Conservation (phyloP, 2,888 invertebrate species). For the Tupiocoris notatus region DNA sequence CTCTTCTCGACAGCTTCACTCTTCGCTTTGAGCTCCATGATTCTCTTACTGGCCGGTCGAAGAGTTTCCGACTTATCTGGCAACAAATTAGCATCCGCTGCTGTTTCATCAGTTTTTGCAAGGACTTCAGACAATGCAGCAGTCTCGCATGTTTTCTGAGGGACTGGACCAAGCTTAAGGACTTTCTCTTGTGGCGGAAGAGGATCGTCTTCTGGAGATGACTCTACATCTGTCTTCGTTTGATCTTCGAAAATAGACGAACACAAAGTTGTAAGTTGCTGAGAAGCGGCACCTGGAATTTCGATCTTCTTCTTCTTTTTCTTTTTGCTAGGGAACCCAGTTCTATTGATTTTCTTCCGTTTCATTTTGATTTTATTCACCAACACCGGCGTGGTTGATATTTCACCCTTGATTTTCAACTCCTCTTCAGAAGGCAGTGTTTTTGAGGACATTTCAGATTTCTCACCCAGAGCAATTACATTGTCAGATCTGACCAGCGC, state of each 20-base stretch:
- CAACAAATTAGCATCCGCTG: background rate
- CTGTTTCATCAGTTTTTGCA: constrained; percentile 31
- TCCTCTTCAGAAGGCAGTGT: background rate
- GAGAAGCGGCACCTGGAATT: background rate
- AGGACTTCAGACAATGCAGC: background rate
- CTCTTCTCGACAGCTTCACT: constrained; percentile 45
- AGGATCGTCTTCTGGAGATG: constrained; percentile 21
- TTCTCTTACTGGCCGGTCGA: constrained; percentile 45
- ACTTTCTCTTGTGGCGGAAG: constrained; percentile 1
- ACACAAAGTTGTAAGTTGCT: background rate
- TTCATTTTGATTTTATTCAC: constrained; percentile 55
- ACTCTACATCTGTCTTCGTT: constrained; percentile 32
- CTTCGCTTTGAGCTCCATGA: constrained; percentile 46
- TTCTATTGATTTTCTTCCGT: constrained; percentile 77
- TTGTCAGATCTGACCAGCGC: too few species aligned
- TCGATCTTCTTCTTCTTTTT: constrained; percentile 68
- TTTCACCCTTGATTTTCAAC: background rate
- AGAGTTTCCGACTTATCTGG: constrained; percentile 26
- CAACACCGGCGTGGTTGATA: background rate
- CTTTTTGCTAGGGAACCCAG: constrained; percentile 82
- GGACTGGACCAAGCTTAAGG: background rate
- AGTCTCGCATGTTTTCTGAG: constrained; percentile 1
- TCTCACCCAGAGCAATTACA: background rate
- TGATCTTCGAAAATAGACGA: constrained; percentile 46
- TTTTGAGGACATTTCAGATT: background rate